These are phyloP conservation scores for Amphiduros pacificus DNA, from an alignment of 2,888 invertebrate species.

Conservation along the genomic window DNA sequence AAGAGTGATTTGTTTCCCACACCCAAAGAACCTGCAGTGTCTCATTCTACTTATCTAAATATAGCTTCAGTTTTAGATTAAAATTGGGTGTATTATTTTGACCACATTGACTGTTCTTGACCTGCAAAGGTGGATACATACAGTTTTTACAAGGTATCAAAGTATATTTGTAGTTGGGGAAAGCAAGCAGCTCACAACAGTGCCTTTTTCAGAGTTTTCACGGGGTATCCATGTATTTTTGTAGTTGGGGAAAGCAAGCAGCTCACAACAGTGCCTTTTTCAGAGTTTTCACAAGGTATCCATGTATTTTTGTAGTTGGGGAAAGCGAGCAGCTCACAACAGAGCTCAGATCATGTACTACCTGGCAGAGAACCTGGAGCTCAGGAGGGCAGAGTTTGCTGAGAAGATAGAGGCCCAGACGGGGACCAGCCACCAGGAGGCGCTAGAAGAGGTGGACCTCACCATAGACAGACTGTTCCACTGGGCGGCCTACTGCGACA, in stretches of 20 bases:
- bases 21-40: too few relatives aligned
- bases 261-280: conserved; percentile 59
- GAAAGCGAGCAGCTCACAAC: conserved; percentile 58
- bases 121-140: too few relatives aligned
- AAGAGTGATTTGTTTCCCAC: too few relatives aligned
- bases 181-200: conserved; percentile 58
- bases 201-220: too few relatives aligned
- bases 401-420: conserved; percentile 47
- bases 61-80: too few relatives aligned
- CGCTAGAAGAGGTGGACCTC: conserved; percentile 47
- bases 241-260: conserved; percentile 57
- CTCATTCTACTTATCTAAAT: too few relatives aligned
- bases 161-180: conserved; percentile 51
- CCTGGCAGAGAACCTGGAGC: conserved; percentile 60
- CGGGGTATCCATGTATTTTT: not conserved
- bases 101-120: too few relatives aligned
- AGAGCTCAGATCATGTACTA: conserved; percentile 61
- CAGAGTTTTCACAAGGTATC: not conserved
- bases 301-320: conserved; percentile 45
- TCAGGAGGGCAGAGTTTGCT: conserved; percentile 51
- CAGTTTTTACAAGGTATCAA: too few relatives aligned
- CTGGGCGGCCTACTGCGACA: conserved; percentile 61
- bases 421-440: conserved; percentile 39
- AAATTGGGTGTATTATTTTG: too few relatives aligned
- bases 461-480: conserved; percentile 58